Base-by-base conservation (phyloP, 1,140 invertebrate genomes). In the Caenorhabditis brenneri region DNA sequence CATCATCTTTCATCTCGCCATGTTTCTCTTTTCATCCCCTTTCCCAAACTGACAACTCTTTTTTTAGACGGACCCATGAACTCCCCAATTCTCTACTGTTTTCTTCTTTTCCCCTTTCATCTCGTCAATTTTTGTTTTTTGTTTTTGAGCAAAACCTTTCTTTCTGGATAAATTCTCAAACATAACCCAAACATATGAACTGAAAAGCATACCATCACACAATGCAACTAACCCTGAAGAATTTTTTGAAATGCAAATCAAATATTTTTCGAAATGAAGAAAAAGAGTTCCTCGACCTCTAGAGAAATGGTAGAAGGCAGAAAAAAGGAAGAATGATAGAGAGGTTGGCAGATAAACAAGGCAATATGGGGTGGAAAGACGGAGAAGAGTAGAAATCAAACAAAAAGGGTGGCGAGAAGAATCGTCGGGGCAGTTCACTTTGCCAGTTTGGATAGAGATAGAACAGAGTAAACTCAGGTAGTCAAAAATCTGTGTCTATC, bases 161-260 rank as follows among this genome's bases (percentile, higher is more conserved):
- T 42, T 42, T 12, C 12, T 15, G 19, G 19, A 51, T 51, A 51
- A 51, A 51, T 5, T 19, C n/a, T 19, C 12, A n/a, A 51, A 51
- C 39, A 12, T n/a, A n/a, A n/a, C n/a, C n/a, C n/a, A n/a, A n/a
- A n/a, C n/a, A n/a, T n/a, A n/a, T n/a, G n/a, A n/a, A n/a, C n/a
- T n/a, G n/a, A n/a, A n/a, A n/a, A n/a, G n/a, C n/a, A n/a, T n/a
- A 42, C 3, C 48, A 51, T 51, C 7, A 16, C 58, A 65, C 31
- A 33, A 65, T 58, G 15, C 16, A 29, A 22, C 9, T 15, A 1
- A 55, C 22, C 15, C 1, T 7, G 24, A 24, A 58, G 22, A 19
- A 12, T 74, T 36, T 74, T 74, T 74, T 42, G 65, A 74, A 74
- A 74, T 74, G 65, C 36, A 74, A 74, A 42, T 74, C 65, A 42